A percentile compares a stretch with the other conserved stretches of the same genome.
These are phyloP conservation scores for Nymphalis c-album DNA, from an alignment of 2,888 invertebrate genomes.

Conservation along the genomic window DNA sequence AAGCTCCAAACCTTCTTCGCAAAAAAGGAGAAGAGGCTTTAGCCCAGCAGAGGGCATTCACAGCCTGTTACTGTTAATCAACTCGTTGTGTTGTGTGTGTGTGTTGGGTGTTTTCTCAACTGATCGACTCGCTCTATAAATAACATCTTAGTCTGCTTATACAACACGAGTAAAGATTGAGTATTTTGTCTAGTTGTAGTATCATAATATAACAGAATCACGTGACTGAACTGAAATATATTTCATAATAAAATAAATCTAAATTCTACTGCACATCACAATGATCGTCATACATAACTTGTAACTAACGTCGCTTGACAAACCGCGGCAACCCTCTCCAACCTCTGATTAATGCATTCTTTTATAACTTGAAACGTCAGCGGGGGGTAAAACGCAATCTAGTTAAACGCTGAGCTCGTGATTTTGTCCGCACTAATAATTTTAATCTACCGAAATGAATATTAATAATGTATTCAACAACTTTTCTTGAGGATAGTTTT, in stretches of 20 bases:
- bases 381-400: constrained; percentile 54
- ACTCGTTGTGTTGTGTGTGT: no score
- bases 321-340: constrained; percentile 49
- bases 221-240: not conserved
- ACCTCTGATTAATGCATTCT: constrained; percentile 60
- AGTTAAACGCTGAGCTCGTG: constrained; percentile 47
- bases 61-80: no score
- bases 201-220: no score
- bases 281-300: constrained; percentile 5
- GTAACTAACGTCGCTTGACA: constrained; percentile 43
- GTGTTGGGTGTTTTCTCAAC: no score
- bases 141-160: no score
- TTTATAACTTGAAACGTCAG: constrained; percentile 57
- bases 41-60: no score
- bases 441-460: constrained; percentile 47
- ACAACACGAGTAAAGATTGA: no score
- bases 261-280: constrained; percentile 12
- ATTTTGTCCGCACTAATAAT: constrained; percentile 28
- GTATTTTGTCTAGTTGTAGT: no score
- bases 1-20: no score
- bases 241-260: not conserved
- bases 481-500: no score
- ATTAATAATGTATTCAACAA: not conserved
- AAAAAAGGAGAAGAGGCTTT: no score
- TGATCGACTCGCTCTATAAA: no score